Evolutionary conservation across 53 echinoderm and acorn worm genomes (phyloP).

Genomic region (Echinarachnius parma): DNA sequence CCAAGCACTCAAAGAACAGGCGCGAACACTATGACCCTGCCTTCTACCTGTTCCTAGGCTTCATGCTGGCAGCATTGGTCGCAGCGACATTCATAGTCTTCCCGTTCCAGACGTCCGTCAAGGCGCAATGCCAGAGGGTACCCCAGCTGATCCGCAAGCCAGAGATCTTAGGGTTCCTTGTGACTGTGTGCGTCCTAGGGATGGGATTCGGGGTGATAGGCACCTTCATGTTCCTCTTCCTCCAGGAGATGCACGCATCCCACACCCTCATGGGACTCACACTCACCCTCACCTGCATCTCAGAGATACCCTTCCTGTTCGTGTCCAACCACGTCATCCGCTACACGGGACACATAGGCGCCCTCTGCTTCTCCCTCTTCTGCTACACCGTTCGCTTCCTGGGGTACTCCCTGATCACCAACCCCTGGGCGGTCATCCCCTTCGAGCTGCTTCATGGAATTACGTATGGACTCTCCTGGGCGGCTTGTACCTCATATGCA

Average conservation of each 20-base stretch:
- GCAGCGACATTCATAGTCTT: slow-evolving; percentile 56
- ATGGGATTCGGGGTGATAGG: slow-evolving; percentile 56
- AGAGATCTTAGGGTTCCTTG: slow-evolving; percentile 60
- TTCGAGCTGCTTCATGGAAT: slow-evolving; percentile 95
- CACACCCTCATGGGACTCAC: slow-evolving; percentile 52
- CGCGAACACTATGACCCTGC: slow-evolving; percentile 63
- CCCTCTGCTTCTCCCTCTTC: slow-evolving; percentile 53
- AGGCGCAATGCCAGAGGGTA: slow-evolving; percentile 50
- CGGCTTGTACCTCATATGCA: slow-evolving; percentile 81
- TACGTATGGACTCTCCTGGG: slow-evolving; percentile 91
- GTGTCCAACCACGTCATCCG: slow-evolving; percentile 52
- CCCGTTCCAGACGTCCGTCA: slow-evolving; percentile 55
- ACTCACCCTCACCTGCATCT: slow-evolving; percentile 47
- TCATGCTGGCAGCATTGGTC: slow-evolving; percentile 50
- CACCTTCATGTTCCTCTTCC: slow-evolving; percentile 55
- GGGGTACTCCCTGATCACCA: slow-evolving; percentile 76
- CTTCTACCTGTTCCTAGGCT: slow-evolving; percentile 50
- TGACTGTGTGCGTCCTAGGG: slow-evolving; percentile 53
- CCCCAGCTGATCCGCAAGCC: slow-evolving; percentile 48
- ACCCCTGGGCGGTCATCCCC: slow-evolving; percentile 82
- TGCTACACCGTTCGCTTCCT: slow-evolving; percentile 82
- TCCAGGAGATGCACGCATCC: slow-evolving; percentile 44
- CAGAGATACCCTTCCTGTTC: slow-evolving; percentile 54
- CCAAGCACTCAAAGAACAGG: slow-evolving; percentile 26
- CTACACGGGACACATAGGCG: slow-evolving; percentile 53